These are phyloP conservation scores for Gonatopus flavifemur DNA, from an alignment of 1,140 invertebrate genomes.

Conservation along the genomic window DNA sequence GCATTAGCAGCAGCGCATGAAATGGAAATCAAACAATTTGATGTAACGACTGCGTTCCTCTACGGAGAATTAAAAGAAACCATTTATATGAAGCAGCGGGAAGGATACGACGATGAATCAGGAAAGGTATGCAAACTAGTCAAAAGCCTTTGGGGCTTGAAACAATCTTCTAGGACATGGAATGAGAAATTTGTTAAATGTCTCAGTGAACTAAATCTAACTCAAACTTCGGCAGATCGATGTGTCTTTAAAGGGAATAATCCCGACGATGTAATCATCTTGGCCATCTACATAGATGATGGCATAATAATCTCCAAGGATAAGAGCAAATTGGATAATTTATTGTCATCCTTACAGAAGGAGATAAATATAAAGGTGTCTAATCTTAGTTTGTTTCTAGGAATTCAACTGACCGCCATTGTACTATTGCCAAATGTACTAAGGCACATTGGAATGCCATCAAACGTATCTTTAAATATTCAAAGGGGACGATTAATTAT, in stretches of 20 bases:
- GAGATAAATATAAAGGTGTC: too few relatives aligned
- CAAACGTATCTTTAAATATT: constrained; percentile 45
- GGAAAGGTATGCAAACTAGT: constrained; percentile 37
- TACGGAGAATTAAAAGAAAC: constrained; percentile 44
- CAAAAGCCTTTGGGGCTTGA: constrained; percentile 45
- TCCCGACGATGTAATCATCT: constrained; percentile 13
- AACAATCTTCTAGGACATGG: constrained; percentile 38
- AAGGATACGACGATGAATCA: too few relatives aligned
- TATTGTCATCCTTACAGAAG: too few relatives aligned
- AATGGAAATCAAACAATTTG: constrained; percentile 35
- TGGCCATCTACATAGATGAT: constrained; percentile 44
- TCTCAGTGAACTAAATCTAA: constrained; percentile 10
- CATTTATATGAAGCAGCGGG: constrained; percentile 45
- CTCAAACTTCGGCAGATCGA: constrained; percentile 24
- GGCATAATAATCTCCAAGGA: constrained; percentile 35
- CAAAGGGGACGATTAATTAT: constrained; percentile 39
- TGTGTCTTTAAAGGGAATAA: constrained; percentile 29
- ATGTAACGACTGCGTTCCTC: constrained; percentile 45
- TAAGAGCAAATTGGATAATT: background rate
- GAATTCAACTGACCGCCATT: too few relatives aligned
- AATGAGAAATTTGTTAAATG: constrained; percentile 33
- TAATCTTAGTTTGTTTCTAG: too few relatives aligned
- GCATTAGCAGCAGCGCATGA: constrained; percentile 22
- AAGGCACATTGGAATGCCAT: constrained; percentile 36
- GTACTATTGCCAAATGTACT: constrained; percentile 23